These are phyloP conservation scores for Morus bassanus DNA, from an alignment of 2,797 vertebrate genomes.

Conservation along the genomic window DNA sequence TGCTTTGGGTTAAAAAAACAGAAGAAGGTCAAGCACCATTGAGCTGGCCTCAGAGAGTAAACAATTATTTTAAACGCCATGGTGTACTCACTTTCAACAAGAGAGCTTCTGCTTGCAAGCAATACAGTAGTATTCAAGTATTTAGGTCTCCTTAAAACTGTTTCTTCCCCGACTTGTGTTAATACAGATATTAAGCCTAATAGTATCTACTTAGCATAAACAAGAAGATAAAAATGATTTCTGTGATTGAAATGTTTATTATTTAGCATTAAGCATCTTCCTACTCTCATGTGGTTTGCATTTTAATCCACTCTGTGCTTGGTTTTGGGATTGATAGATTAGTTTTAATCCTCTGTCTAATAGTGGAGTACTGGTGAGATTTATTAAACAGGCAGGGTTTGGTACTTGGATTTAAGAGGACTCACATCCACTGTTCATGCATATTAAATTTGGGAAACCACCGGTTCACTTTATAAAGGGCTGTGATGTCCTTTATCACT, in stretches of 20 bases:
- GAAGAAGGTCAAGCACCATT: slow-evolving; percentile 48
- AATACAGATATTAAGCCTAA: slow-evolving; percentile 81
- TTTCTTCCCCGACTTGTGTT: slow-evolving; percentile 72
- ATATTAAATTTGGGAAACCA: slow-evolving; percentile 76
- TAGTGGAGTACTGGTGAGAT: slow-evolving; percentile 81
- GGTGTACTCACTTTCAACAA: not conserved
- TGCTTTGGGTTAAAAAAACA: slow-evolving; percentile 48
- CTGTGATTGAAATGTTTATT: slow-evolving; percentile 83
- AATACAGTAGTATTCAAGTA: slow-evolving; percentile 45
- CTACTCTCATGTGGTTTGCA: slow-evolving; percentile 76
- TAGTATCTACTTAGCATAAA: slow-evolving; percentile 82
- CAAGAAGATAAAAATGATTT: slow-evolving; percentile 83
- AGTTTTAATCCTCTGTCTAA: slow-evolving; percentile 85
- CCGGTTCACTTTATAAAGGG: slow-evolving; percentile 70
- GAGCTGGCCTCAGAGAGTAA: slow-evolving; percentile 54
- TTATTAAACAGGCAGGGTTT: slow-evolving; percentile 80
- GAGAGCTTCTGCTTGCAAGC: slow-evolving; percentile 26
- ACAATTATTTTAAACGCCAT: slow-evolving; percentile 35
- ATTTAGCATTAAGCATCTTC: slow-evolving; percentile 81
- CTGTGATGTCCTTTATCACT: slow-evolving; percentile 69
- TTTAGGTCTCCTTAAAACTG: slow-evolving; percentile 69
- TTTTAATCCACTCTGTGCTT: slow-evolving; percentile 83
- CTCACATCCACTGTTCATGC: slow-evolving; percentile 73
- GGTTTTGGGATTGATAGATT: slow-evolving; percentile 83
- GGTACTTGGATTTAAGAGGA: slow-evolving; percentile 80